These are phyloP conservation scores for Lamproptera curius DNA, from an alignment of 2,888 invertebrate species.

Conservation along the genomic window DNA sequence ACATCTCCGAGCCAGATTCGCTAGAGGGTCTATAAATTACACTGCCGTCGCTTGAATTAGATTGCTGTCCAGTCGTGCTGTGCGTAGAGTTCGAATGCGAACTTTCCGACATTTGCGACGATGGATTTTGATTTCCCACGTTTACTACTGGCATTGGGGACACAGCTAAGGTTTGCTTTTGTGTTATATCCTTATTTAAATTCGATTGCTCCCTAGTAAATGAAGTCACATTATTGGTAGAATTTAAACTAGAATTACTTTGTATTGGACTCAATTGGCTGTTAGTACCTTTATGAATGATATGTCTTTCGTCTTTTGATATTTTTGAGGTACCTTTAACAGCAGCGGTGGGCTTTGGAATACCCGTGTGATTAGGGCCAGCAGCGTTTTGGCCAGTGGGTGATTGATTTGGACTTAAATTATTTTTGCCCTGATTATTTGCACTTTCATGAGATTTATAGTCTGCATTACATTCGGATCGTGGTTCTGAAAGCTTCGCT, in stretches of 20 bases:
- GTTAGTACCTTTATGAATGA: slow-evolving; percentile 75
- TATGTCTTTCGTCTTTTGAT: slow-evolving; percentile 75
- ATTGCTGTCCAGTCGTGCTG: slow-evolving; percentile 82
- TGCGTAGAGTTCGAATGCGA: slow-evolving; percentile 78
- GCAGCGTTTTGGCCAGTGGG: slow-evolving; percentile 61
- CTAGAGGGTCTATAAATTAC: slow-evolving; percentile 86
- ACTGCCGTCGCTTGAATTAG: slow-evolving; percentile 85
- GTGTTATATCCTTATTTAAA: slow-evolving; percentile 68
- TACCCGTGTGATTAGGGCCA: slow-evolving; percentile 76
- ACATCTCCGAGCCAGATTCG: slow-evolving; percentile 82
- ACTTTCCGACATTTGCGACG: slow-evolving; percentile 82
- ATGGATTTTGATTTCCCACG: slow-evolving; percentile 44
- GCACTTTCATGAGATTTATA: slow-evolving; percentile 42
- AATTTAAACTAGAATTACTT: slow-evolving; percentile 78
- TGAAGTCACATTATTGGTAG: slow-evolving; percentile 68
- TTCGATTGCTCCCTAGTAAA: slow-evolving; percentile 73
- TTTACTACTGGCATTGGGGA: slow-evolving; percentile 85
- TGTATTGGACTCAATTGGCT: slow-evolving; percentile 77
- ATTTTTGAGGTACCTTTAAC: slow-evolving; percentile 93
- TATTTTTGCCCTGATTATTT: slow-evolving; percentile 36
- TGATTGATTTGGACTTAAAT: slow-evolving; percentile 42
- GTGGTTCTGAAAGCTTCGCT: slow-evolving; percentile 59
- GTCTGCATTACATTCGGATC: slow-evolving; percentile 44
- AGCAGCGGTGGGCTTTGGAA: slow-evolving; percentile 94
- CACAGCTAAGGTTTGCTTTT: slow-evolving; percentile 80